phyloP scores from a whole-genome alignment of 2,113 vertebrate genomes.

The Accipiter cooperii region DNA sequence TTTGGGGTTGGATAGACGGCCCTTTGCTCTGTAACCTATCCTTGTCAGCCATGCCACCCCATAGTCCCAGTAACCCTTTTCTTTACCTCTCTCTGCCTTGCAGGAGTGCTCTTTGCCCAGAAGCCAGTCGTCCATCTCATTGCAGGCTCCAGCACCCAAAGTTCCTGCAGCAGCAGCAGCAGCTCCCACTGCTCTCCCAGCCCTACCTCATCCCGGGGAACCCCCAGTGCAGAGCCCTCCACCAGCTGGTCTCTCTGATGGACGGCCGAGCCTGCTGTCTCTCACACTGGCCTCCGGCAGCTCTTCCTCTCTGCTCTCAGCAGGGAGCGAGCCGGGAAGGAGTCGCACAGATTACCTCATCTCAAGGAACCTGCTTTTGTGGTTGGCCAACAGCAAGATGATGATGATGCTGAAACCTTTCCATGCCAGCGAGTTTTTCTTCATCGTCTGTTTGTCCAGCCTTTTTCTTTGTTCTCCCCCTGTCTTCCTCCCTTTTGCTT shows the following conservation, averaged over 20 bases:
- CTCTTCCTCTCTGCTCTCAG: not conserved
- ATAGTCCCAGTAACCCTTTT: not conserved
- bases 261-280: not conserved
- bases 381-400: slow-evolving; percentile 24
- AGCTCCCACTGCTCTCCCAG: slow-evolving; percentile 77
- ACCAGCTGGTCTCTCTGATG: slow-evolving; percentile 82
- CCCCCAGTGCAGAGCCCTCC: slow-evolving; percentile 76
- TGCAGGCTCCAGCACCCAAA: slow-evolving; percentile 70
- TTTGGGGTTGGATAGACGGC: rapidly evolving
- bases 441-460: slow-evolving; percentile 28
- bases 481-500: not conserved
- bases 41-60: rapidly evolving
- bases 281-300: slow-evolving; percentile 22
- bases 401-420: not conserved
- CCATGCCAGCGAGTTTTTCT: slow-evolving; percentile 18
- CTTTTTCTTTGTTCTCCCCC: slow-evolving; percentile 4
- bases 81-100: not conserved
- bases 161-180: slow-evolving; percentile 64
- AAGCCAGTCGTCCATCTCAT: slow-evolving; percentile 78
- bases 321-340: not conserved
- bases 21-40: not conserved
- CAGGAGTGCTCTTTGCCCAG: slow-evolving; percentile 82
- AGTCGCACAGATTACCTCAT: slow-evolving; percentile 69
- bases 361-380: slow-evolving; percentile 58
- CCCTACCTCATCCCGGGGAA: slow-evolving; percentile 79